Conservation (phyloP, 2,113 vertebrate genomes). For the Cariama cristata region DNA sequence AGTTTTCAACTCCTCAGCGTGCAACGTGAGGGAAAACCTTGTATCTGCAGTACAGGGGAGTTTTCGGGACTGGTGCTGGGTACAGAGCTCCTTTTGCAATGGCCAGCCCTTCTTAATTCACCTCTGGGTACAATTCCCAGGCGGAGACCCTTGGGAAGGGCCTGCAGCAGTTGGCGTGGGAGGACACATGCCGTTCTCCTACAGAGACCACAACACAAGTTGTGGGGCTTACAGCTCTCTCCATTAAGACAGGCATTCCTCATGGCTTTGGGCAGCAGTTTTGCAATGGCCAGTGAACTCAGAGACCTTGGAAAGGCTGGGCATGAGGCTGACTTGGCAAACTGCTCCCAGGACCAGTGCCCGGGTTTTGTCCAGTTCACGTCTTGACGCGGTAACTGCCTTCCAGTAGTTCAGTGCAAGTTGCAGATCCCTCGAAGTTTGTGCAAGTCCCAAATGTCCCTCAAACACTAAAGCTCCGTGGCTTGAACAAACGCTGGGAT, state of each 20-base stretch:
- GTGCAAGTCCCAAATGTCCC: background rate
- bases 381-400: accelerated
- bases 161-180: background rate
- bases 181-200: background rate
- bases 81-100: background rate
- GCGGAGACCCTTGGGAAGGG: background rate
- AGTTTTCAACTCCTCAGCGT: background rate
- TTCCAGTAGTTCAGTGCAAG: background rate
- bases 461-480: background rate
- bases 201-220: background rate
- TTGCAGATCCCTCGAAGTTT: background rate
- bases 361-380: background rate
- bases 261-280: background rate
- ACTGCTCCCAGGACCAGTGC: background rate
- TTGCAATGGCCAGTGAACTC: background rate
- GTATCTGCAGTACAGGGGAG: background rate
- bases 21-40: background rate
- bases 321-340: background rate
- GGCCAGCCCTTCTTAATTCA: background rate
- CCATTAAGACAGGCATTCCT: background rate
- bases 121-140: background rate
- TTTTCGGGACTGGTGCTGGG: background rate
- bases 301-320: background rate
- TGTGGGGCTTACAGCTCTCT: background rate
- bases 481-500: background rate